Evolutionary conservation across 2,113 vertebrate species (phyloP).

Genomic region (Campylomormyrus numenius): DNA sequence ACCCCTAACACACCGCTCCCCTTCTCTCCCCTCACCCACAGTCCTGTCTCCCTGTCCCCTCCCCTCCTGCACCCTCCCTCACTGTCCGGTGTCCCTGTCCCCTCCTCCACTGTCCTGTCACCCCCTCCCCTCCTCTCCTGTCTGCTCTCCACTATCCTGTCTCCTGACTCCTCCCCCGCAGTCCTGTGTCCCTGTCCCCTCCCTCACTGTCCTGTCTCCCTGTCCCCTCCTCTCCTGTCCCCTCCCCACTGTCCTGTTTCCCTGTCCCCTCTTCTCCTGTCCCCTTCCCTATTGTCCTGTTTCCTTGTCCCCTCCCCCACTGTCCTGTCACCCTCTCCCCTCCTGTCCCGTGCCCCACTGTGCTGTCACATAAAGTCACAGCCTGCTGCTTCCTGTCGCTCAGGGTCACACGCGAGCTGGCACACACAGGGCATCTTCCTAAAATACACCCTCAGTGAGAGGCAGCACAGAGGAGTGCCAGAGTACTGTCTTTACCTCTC

Average conservation of each 20-base stretch:
- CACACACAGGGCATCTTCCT: constrained; percentile 44
- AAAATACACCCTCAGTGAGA: constrained; percentile 55
- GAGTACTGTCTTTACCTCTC: neutral
- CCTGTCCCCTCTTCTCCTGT: too few species aligned
- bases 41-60: neutral
- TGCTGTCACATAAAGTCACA: neutral
- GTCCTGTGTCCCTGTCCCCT: neutral
- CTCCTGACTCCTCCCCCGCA: neutral
- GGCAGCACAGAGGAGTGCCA: constrained; percentile 27
- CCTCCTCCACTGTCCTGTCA: neutral
- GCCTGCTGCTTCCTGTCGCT: neutral
- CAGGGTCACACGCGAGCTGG: constrained; percentile 40
- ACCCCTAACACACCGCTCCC: neutral
- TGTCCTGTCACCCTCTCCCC: neutral
- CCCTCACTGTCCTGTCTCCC: too few species aligned
- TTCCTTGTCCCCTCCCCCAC: neutral
- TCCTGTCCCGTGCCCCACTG: neutral
- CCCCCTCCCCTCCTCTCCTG: neutral
- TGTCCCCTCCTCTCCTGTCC: neutral
- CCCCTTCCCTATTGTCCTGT: too few species aligned
- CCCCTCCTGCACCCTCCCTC: too few species aligned
- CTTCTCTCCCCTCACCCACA: neutral
- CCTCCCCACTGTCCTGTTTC: too few species aligned
- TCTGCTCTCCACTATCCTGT: too few species aligned
- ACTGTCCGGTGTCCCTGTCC: too few species aligned